Evolutionary conservation across 2,888 invertebrate genomes (phyloP).

Genomic region (Hyposoter dolosus): DNA sequence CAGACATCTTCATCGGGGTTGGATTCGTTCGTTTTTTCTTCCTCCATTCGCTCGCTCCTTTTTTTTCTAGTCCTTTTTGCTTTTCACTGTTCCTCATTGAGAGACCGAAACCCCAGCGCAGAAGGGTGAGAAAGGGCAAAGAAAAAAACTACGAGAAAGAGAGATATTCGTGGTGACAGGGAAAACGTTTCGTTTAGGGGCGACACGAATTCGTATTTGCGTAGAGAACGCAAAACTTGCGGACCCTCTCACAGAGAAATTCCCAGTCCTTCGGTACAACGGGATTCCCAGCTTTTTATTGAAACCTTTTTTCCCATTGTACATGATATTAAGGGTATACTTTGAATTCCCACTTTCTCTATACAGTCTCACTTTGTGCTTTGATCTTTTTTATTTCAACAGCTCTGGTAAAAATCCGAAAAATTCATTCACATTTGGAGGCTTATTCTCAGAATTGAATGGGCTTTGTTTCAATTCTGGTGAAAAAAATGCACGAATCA

Average conservation of each 20-base stretch:
- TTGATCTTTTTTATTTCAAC: constrained; percentile 8
- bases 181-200: constrained; percentile 74
- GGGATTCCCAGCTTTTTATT: not conserved
- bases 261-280: constrained; percentile 5
- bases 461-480: not conserved
- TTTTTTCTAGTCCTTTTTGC: constrained; percentile 19
- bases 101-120: constrained; percentile 12
- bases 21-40: constrained; percentile 67
- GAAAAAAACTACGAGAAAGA: constrained; percentile 13
- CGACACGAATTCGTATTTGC: constrained; percentile 79
- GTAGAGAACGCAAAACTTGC: constrained; percentile 69
- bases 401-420: not conserved
- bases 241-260: constrained; percentile 3
- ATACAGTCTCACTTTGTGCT: not conserved
- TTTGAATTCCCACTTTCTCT: constrained; percentile 7
- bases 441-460: not conserved
- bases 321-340: constrained; percentile 3
- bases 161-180: constrained; percentile 56
- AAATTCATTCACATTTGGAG: not conserved
- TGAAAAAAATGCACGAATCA: not conserved
- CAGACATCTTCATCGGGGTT: constrained; percentile 72
- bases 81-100: constrained; percentile 44
- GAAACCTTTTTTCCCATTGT: constrained; percentile 16
- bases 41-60: constrained; percentile 27
- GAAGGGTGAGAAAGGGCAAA: constrained; percentile 5